These are phyloP conservation scores for Pinctada fucata DNA, from an alignment of 2,888 invertebrate genomes.

Conservation along the genomic window DNA sequence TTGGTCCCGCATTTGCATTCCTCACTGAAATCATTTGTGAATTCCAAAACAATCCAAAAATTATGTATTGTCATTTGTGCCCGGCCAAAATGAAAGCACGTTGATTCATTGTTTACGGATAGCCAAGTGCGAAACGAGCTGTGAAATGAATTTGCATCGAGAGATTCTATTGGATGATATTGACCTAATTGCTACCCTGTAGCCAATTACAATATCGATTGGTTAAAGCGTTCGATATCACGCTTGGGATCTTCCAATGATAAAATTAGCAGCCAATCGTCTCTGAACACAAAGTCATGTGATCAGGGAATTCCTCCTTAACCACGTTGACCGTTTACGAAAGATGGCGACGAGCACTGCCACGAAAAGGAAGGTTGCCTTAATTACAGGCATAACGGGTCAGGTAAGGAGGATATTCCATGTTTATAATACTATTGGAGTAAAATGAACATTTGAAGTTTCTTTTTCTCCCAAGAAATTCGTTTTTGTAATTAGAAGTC, in stretches of 20 bases:
- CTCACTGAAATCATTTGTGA: too few species aligned
- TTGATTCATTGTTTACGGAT: neutral
- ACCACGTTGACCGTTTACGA: slow-evolving; percentile 31
- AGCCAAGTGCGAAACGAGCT: neutral
- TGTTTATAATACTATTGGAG: too few species aligned
- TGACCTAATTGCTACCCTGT: slow-evolving; percentile 14
- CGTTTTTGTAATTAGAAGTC: too few species aligned
- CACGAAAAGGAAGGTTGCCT: slow-evolving; percentile 81
- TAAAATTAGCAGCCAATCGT: too few species aligned
- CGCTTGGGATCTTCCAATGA: too few species aligned
- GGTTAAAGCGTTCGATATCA: neutral
- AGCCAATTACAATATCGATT: slow-evolving; percentile 36
- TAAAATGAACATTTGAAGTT: too few species aligned
- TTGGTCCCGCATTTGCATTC: neutral
- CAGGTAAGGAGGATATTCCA: slow-evolving; percentile 83
- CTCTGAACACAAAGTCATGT: too few species aligned
- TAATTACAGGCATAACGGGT: slow-evolving; percentile 98
- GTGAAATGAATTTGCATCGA: slow-evolving; percentile 5
- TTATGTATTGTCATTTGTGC: neutral
- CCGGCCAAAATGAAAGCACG: neutral
- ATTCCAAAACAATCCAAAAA: too few species aligned
- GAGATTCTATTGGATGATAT: slow-evolving; percentile 28
- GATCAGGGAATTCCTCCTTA: slow-evolving; percentile 2
- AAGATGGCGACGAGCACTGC: slow-evolving; percentile 28
- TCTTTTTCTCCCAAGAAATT: too few species aligned